Percentiles rank a stretch among this genome's conserved stretches.
Evolutionary conservation across 2,888 invertebrate genomes (phyloP).

Genomic region (Lasioglossum leucozonium): DNA sequence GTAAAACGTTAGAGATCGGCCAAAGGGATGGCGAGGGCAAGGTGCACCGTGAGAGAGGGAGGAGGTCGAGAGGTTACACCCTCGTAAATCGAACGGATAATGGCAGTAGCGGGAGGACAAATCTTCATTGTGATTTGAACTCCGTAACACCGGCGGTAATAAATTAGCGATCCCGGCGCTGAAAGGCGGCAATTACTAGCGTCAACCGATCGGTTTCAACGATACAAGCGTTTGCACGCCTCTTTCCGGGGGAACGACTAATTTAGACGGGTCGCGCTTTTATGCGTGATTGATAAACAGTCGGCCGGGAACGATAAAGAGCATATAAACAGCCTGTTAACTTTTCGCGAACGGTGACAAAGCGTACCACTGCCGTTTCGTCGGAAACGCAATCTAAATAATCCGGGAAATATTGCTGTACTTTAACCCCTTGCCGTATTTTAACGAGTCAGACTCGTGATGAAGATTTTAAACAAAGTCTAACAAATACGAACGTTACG

Average conservation of each 20-base stretch:
- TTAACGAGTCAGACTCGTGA: too few species aligned
- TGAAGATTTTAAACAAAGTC: too few species aligned
- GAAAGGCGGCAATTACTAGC: conserved; percentile 14
- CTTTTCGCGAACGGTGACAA: not conserved
- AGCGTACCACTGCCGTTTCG: not conserved
- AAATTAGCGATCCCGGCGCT: conserved; percentile 11
- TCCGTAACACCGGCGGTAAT: conserved; percentile 13
- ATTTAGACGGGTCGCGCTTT: not conserved
- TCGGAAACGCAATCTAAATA: not conserved
- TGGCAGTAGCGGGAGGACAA: conserved; percentile 19
- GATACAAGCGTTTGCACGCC: not conserved
- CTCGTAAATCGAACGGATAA: conserved; percentile 32
- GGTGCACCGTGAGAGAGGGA: not conserved
- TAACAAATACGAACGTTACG: too few species aligned
- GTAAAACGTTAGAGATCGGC: conserved; percentile 8
- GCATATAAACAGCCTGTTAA: not conserved
- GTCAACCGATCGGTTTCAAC: conserved; percentile 7
- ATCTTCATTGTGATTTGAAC: conserved; percentile 28
- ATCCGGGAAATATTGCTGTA: not conserved
- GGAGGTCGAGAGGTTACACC: conserved; percentile 11
- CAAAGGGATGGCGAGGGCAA: not conserved
- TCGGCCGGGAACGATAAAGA: not conserved
- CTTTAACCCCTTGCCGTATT: too few species aligned
- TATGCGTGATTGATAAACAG: not conserved
- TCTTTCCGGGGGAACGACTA: conserved; percentile 5